Percentiles rank a stretch among this genome's conserved stretches.
Conservation (phyloP, 2,888 invertebrate species). For the Drosophila gaucha region DNA sequence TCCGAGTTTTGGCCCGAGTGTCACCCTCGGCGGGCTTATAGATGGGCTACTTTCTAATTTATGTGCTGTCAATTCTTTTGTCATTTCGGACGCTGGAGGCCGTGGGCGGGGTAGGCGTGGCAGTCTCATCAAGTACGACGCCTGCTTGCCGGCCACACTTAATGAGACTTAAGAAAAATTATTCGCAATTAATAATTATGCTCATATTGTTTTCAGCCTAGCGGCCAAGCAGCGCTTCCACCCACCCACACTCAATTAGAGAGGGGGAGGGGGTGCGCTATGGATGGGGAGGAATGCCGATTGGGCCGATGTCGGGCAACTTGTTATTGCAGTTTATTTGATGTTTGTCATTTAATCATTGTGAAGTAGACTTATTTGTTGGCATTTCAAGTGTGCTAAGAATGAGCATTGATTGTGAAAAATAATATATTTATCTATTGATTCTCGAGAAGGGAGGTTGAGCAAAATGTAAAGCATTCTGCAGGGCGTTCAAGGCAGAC, state of each 20-base stretch:
- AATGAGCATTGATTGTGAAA: conserved; percentile 43
- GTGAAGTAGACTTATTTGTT: conserved; percentile 76
- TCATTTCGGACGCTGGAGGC: conserved; percentile 54
- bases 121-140: conserved; percentile 54
- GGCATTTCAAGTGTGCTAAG: conserved; percentile 45
- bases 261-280: neutral
- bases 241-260: conserved; percentile 29
- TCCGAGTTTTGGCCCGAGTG: conserved; percentile 32
- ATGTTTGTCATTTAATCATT: conserved; percentile 79
- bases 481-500: too few relatives aligned
- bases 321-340: conserved; percentile 78
- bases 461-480: neutral
- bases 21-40: conserved; percentile 25
- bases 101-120: conserved; percentile 11
- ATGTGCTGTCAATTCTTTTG: conserved; percentile 81
- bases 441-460: neutral
- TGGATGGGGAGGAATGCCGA: neutral
- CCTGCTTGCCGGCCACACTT: conserved; percentile 73
- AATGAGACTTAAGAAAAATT: conserved; percentile 80
- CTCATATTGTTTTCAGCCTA: conserved; percentile 72
- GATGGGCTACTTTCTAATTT: conserved; percentile 76
- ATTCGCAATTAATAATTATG: conserved; percentile 80
- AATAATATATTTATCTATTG: neutral
- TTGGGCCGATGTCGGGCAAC: conserved; percentile 24
- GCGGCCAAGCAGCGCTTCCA: conserved; percentile 29